Base-by-base conservation (phyloP, 1,140 invertebrate species). In the Danaus melanippus region DNA sequence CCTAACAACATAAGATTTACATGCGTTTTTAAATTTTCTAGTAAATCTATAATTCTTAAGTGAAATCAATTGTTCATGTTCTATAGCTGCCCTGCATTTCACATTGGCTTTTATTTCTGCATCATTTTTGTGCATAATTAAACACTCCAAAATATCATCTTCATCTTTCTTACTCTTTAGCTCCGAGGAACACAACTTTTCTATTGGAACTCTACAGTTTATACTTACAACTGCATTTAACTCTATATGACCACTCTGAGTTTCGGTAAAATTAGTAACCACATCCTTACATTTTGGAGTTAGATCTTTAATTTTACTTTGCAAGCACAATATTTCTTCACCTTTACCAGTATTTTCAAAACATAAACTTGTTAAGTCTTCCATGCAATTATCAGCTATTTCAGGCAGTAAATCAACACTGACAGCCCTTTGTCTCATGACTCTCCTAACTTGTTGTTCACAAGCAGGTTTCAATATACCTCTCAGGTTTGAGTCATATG, bases 1-100 rank as follows among this genome's bases (percentile, higher is more conserved):
- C 63, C 92, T 89, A 47, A 92, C 88, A 0, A 98, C 97, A 85
- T 95, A 92, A 9, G 90, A 89, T 68, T 94, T 93, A 71, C 98
- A 99, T 0, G 96, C 94, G 75, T 97, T 92, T 86, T 98, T 98
- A 79, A 99, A 99, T 79, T 97, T 97, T 67, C 93, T 95, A 12
- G 93, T 97, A 80, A 99, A 99, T 72, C 92, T 93, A 79, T 97
- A 98, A 87, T 97, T 96, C 82, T 98, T 97, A 56, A 99, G 83
- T 8, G 95, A 94, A 48, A 98, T 94, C 45, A 98, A 87, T 86
- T 97, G 95, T 74, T 95, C 93, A 88, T 99, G 97, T 85, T 99
- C 97, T 21, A 99, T 93, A 56, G 96, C 96, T 17, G 94, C 94
- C 62, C 93, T 90, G 86, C 98, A 99, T 81, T 98, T 97, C 5